Evolutionary conservation across 2,113 vertebrate genomes (phyloP), one percentile per base, ranked within the genome.

Genomic region (Cynoglossus semilaevis): DNA sequence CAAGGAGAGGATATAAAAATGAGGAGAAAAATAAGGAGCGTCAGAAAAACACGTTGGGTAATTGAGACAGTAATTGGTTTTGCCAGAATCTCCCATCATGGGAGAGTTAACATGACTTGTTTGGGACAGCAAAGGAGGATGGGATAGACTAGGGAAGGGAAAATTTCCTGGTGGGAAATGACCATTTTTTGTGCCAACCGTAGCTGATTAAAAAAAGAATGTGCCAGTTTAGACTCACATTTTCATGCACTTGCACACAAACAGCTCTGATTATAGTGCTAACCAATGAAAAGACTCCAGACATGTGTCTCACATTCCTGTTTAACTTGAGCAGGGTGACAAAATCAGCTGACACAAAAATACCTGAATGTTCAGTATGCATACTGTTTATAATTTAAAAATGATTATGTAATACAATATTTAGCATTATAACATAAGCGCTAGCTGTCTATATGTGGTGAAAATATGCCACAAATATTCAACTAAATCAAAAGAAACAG

Each of bases 61-160:
- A 90, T 89, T 88, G 86, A 84, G 78, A 83, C 41, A 70, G 74
- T 91, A 89, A 90, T 89, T 75, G 82, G 77, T 90, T 86, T 88
- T 87, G 88, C 87, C 88, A 85, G 88, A 67, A 88, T 85, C 83
- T 83, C 85, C 87, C 88, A 87, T 88, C 82, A 81, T 79, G 87
- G 82, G 83, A 72, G 63, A 68, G 76, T 77, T 78, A 77, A 83
- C 85, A 86, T 42, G 42, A 61, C 58, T 76, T 60, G 58, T 64
- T 49, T 40, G 57, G 63, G 66, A 75, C 69, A 71, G 74, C 53
- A 69, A 76, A 64, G 58, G 71, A 73, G 67, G 49, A 65, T 36
- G 29, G 63, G 34, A 61, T 54, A 69, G 51, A 40, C 60, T 38
- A 51, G 57, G 51, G 58, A 66, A 58, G 55, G 67, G 84, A 67